A percentile compares a stretch with the other conserved stretches of the same genome.
These are phyloP conservation scores for Hippopotamyrus pictus DNA, from an alignment of 2,797 vertebrate species.

Conservation along the genomic window DNA sequence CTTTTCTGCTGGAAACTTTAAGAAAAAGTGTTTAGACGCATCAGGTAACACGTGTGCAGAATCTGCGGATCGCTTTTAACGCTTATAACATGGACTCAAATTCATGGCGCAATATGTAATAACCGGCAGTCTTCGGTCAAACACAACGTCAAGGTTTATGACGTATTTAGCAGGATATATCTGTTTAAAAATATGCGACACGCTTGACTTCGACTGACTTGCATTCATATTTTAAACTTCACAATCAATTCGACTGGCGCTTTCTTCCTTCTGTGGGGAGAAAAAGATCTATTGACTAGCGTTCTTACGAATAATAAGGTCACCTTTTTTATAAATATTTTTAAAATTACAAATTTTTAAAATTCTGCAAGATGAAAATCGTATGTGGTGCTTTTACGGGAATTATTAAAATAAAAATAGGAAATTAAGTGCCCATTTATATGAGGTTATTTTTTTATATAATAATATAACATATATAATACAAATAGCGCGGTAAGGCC, in stretches of 20 bases:
- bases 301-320: neutral
- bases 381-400: neutral
- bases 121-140: neutral
- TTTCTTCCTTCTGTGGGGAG: neutral
- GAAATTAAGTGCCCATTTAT: neutral
- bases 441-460: neutral
- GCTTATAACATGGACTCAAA: neutral
- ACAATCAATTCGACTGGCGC: neutral
- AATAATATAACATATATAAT: neutral
- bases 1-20: constrained; percentile 52
- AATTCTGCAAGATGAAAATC: neutral
- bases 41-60: constrained; percentile 47
- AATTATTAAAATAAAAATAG: neutral
- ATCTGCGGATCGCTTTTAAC: neutral
- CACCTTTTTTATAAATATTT: neutral
- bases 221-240: neutral
- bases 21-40: constrained; percentile 43
- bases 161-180: neutral
- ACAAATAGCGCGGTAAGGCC: neutral
- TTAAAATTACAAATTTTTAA: neutral
- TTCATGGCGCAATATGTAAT: neutral
- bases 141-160: neutral
- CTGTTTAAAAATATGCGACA: neutral
- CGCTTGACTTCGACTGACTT: neutral
- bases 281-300: neutral